Evolutionary conservation across 2,113 vertebrate genomes (phyloP).

Genomic region (Anarrhichthys ocellatus): DNA sequence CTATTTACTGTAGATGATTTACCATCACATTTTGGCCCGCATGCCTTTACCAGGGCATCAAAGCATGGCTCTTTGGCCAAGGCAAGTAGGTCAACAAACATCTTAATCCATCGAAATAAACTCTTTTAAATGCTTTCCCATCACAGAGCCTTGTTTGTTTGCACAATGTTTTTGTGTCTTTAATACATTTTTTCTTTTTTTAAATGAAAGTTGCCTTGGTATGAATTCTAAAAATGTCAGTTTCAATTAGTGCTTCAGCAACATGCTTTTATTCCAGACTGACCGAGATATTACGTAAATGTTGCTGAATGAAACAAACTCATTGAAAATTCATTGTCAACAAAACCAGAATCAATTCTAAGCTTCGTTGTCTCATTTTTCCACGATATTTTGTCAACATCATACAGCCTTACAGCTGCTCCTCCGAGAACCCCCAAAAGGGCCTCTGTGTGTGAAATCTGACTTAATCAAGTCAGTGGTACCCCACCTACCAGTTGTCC

Average conservation of each 20-base stretch:
- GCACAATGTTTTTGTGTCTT: constrained; percentile 19
- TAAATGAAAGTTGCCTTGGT: not conserved
- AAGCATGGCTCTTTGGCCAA: constrained; percentile 15
- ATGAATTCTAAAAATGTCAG: not conserved
- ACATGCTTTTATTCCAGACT: no score
- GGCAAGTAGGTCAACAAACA: constrained; percentile 26
- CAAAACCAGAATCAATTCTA: not conserved
- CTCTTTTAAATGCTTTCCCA: constrained; percentile 5
- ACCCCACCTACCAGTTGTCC: constrained; percentile 56
- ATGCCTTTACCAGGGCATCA: constrained; percentile 38
- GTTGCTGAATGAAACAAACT: not conserved
- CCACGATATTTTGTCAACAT: constrained; percentile 8
- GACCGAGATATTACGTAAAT: not conserved
- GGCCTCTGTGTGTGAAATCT: constrained; percentile 15
- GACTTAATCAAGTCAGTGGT: constrained; percentile 19
- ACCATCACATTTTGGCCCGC: constrained; percentile 33
- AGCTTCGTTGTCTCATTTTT: constrained; percentile 8
- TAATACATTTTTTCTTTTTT: not conserved
- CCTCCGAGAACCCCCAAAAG: not conserved
- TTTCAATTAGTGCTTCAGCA: not conserved
- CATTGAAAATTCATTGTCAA: not conserved
- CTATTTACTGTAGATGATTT: constrained; percentile 56
- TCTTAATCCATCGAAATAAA: constrained; percentile 34
- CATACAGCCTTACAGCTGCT: constrained; percentile 27
- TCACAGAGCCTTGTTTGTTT: constrained; percentile 8